Percentiles rank a stretch among this genome's conserved stretches.
phyloP scores from a whole-genome alignment of 1,140 invertebrate species.

The Sinella curviseta region DNA sequence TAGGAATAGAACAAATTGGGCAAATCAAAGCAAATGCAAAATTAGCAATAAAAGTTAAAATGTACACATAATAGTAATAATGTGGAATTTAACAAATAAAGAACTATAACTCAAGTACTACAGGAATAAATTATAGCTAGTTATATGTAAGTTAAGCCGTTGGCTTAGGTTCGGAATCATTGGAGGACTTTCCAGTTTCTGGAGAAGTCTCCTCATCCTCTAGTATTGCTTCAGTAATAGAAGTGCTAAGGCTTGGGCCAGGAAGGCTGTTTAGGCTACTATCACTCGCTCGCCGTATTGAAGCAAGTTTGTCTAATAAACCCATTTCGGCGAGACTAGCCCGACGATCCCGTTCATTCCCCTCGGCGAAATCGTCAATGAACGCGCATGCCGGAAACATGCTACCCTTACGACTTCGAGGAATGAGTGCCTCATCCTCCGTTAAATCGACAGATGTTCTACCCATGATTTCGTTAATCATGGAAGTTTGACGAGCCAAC shows the following conservation, averaged over 20 bases:
- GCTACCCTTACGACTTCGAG: slow-evolving; percentile 40
- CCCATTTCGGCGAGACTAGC: neutral
- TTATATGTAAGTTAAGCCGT: no score
- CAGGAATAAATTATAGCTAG: no score
- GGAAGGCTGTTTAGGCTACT: neutral
- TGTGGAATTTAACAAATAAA: no score
- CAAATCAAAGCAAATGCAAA: no score
- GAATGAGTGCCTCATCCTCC: slow-evolving; percentile 38
- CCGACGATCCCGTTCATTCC: neutral
- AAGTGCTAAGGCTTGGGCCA: neutral
- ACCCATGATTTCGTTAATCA: slow-evolving; percentile 37
- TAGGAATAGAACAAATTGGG: no score
- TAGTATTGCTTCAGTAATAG: neutral
- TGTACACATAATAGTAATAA: no score
- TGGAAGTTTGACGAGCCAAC: slow-evolving; percentile 41
- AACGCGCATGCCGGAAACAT: slow-evolving; percentile 45
- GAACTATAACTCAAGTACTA: no score
- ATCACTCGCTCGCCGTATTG: neutral
- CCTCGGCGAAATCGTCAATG: slow-evolving; percentile 43
- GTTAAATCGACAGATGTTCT: slow-evolving; percentile 35
- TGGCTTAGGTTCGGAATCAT: no score
- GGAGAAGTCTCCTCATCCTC: no score
- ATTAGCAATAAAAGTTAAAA: no score
- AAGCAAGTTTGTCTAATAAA: neutral
- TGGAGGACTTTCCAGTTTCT: no score